phyloP scores from a whole-genome alignment of 2,113 vertebrate genomes.

The Ctenomys sociabilis region DNA sequence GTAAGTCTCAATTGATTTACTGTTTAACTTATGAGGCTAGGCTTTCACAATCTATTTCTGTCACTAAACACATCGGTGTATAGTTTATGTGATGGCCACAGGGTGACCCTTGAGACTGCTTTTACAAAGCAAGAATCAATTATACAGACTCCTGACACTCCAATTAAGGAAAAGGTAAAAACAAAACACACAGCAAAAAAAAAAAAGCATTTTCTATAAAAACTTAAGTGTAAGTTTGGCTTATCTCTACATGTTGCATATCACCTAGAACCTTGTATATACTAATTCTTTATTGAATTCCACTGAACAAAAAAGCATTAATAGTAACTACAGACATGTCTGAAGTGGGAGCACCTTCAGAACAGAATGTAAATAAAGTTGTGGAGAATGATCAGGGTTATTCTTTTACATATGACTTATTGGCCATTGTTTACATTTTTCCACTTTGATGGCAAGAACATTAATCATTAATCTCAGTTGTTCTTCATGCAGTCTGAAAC shows the following conservation, averaged over 20 bases:
- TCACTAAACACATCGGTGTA: neutral
- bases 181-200: neutral
- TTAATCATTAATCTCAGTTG: neutral
- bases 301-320: neutral
- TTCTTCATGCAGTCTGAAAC: neutral
- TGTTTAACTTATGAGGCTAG: conserved; percentile 4
- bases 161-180: neutral
- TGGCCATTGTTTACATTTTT: neutral
- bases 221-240: neutral
- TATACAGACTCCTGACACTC: neutral
- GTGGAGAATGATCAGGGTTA: neutral
- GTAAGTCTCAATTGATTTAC: neutral
- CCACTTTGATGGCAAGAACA: conserved; percentile 28
- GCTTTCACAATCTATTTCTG: conserved; percentile 35
- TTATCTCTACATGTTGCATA: neutral
- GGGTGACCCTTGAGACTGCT: neutral
- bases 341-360: neutral
- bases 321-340: neutral
- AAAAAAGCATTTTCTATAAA: neutral
- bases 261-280: neutral
- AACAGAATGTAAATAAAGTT: neutral
- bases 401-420: conserved; percentile 9
- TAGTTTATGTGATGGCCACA: neutral
- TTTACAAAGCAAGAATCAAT: neutral
- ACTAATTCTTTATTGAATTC: neutral